Base-by-base conservation (phyloP, 2,113 vertebrate species). In the Helogale parvula region DNA sequence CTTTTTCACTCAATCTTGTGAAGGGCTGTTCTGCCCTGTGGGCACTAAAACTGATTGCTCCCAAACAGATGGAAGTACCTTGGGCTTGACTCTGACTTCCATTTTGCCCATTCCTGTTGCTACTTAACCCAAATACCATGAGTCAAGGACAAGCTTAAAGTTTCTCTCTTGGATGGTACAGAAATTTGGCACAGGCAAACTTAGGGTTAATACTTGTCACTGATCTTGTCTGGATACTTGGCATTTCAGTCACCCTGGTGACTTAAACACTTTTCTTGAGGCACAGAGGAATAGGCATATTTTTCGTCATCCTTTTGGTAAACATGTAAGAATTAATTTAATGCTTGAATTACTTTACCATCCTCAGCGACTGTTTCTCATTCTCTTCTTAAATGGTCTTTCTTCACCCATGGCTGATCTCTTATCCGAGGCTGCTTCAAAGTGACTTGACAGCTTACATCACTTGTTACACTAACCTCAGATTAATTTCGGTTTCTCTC, bases 321-420 rank as follows among this genome's bases (percentile, higher is more conserved):
- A 99, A 99, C 98, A 99, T 98, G 97, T 98, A 98, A 99, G 98
- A 98, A 99, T 99, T 98, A 98, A 99, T 99, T 99, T 99, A 98
- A 98, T 98, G 99, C 98, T 98, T 99, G 98, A 98, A 98, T 99
- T 98, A 90, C 90, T 98, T 98, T 98, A 96, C 98, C 97, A 97
- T 98, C 98, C 98, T 99, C 97, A 97, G 97, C 81, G 98, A 98
- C 98, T 98, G 81, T 98, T 99, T 98, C 98, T 98, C 98, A 98
- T 99, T 98, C 98, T 98, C 97, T 99, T 98, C 85, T 97, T 98
- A 99, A 98, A 99, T 98, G 96, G 98, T 98, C 98, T 99, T 98
- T 98, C 88, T 98, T 99, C 97, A 98, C 98, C 98, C 98, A 98
- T 98, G 98, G 96, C 98, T 98, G 98, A 97, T 94, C 97, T 98